These are phyloP conservation scores for Diabrotica undecimpunctata DNA, from an alignment of 1,140 invertebrate genomes.

Conservation along the genomic window DNA sequence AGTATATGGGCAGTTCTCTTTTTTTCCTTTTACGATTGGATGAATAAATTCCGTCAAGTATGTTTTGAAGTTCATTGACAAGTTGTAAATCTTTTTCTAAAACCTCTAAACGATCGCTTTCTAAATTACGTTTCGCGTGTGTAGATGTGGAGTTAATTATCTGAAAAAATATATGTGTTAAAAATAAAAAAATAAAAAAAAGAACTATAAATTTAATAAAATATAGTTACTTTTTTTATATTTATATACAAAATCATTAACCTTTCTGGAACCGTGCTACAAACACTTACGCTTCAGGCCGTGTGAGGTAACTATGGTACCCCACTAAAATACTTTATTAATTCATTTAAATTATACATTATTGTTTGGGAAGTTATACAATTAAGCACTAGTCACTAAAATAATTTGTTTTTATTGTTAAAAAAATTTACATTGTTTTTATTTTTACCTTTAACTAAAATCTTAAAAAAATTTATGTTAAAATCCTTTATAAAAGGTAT, in stretches of 20 bases:
- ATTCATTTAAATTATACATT: no score
- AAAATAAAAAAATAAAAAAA: not conserved
- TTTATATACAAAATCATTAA: not conserved
- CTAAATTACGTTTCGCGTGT: not conserved
- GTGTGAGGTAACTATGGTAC: no score
- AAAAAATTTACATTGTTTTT: no score
- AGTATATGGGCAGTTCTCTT: not conserved
- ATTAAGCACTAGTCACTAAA: no score
- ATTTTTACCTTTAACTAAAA: no score
- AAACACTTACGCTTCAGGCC: no score
- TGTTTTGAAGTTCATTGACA: slow-evolving; percentile 17
- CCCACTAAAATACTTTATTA: no score
- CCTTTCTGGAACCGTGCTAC: no score
- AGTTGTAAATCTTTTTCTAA: slow-evolving; percentile 12
- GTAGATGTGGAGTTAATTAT: not conserved
- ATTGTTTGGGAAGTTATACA: no score
- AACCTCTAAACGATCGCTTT: not conserved
- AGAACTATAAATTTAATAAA: not conserved
- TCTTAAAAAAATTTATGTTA: no score
- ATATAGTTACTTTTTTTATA: not conserved
- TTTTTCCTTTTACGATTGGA: not conserved
- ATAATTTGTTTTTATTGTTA: no score
- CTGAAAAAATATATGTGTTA: not conserved
- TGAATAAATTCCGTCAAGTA: slow-evolving; percentile 9
- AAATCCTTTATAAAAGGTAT: no score